Evolutionary conservation across 2,113 vertebrate species (phyloP).

Genomic region (Aptenodytes forsteri): DNA sequence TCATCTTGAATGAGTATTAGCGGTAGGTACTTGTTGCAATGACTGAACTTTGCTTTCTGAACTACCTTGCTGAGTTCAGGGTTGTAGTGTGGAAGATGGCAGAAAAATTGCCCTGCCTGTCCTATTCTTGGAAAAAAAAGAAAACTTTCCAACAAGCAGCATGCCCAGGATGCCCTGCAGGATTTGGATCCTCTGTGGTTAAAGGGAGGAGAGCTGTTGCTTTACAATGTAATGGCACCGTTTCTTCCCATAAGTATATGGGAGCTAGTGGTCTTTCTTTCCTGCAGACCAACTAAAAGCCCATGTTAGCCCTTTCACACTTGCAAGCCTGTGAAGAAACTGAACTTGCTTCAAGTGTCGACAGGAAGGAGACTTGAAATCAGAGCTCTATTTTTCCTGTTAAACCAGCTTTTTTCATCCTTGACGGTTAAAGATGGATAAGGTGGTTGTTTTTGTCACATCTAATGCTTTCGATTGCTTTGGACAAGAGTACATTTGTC

Average conservation of each 20-base stretch:
- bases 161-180: neutral
- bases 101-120: neutral
- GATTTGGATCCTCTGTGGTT: neutral
- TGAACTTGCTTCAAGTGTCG: neutral
- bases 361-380: neutral
- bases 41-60: neutral
- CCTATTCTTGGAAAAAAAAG: neutral
- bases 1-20: neutral
- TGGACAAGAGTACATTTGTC: neutral
- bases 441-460: neutral
- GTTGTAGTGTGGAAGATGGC: neutral
- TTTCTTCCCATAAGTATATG: neutral
- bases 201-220: neutral
- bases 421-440: neutral
- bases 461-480: neutral
- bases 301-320: accelerated
- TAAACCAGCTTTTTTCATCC: neutral
- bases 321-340: neutral
- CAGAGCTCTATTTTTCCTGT: neutral
- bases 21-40: neutral
- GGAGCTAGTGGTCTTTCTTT: accelerated
- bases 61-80: neutral
- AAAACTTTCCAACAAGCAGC: neutral
- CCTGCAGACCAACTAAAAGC: neutral
- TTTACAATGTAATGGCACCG: neutral